phyloP scores from a whole-genome alignment of 2,113 vertebrate species.

The cattle (Bos taurus) region ARS-UCD2.0 NC_037334.1:7091001-7091500 shows the following conservation, averaged over 20 bases:
- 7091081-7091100: not conserved
- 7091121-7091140: not conserved
- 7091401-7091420: not conserved
- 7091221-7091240: not conserved
- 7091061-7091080: not conserved
- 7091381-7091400: not conserved
- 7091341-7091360: not conserved
- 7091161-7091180: not conserved
- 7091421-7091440: not conserved
- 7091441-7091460: not conserved
- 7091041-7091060: not conserved
- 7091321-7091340: not conserved
- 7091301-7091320: not conserved
- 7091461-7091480: not conserved
- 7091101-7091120: not conserved
- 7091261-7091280: rapidly evolving
- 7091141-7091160: not conserved
- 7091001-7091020: not conserved
- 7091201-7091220: too few species aligned
- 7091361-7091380: not conserved
- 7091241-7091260: not conserved
- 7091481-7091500: not conserved
- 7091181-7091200: not conserved
- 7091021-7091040: not conserved
- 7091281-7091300: not conserved